These are phyloP conservation scores for Panthera uncia DNA, from an alignment of 2,113 vertebrate genomes.

Conservation along the genomic window DNA sequence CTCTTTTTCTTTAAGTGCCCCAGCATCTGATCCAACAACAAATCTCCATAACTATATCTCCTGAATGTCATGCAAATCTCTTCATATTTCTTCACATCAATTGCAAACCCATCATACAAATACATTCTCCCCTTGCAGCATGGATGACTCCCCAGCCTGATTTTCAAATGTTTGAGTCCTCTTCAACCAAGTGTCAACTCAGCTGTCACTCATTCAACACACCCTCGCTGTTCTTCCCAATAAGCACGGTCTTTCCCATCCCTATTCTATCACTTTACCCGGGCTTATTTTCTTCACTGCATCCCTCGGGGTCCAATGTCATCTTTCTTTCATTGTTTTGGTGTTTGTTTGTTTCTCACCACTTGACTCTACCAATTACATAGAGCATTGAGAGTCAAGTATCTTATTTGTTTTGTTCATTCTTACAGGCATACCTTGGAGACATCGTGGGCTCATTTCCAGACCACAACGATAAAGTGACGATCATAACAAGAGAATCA, in stretches of 20 bases:
- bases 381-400: background rate
- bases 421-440: background rate
- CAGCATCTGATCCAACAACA: background rate
- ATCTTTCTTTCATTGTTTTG: background rate
- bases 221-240: background rate
- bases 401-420: background rate
- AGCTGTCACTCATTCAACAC: background rate
- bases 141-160: background rate
- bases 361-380: background rate
- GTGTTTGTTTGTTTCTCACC: background rate
- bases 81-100: background rate
- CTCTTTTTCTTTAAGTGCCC: background rate
- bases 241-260: background rate
- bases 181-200: background rate
- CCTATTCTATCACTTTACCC: background rate
- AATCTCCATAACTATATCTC: background rate
- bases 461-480: background rate
- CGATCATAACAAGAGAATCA: background rate
- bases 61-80: background rate
- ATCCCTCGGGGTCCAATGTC: background rate
- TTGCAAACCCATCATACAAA: background rate
- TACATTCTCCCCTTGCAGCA: background rate
- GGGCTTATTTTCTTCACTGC: background rate
- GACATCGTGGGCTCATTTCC: background rate
- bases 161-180: background rate